phyloP scores from a whole-genome alignment of 2,797 vertebrate genomes.

The Pangasius macronema region DNA sequence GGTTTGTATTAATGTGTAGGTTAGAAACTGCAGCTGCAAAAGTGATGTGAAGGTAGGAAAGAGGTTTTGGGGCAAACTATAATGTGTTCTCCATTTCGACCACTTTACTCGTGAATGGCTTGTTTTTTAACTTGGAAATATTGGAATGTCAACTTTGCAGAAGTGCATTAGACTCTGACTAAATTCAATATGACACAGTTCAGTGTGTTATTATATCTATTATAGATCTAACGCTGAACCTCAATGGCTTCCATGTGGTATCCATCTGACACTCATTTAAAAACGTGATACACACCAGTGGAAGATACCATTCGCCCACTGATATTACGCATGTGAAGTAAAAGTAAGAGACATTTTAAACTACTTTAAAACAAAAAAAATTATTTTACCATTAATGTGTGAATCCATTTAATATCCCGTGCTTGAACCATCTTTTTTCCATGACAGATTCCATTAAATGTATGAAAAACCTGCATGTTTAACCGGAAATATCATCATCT shows the following conservation, averaged over 20 bases:
- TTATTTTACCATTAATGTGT: not conserved
- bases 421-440: not conserved
- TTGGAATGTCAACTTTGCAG: slow-evolving; percentile 3
- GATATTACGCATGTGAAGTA: not conserved
- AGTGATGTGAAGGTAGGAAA: slow-evolving; percentile 12
- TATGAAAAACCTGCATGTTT: not conserved
- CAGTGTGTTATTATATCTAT: slow-evolving; percentile 33
- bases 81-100: slow-evolving; percentile 21
- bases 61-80: slow-evolving; percentile 9
- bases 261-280: not conserved
- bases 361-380: too few species aligned
- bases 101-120: not conserved
- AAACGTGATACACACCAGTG: not conserved
- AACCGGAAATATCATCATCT: not conserved
- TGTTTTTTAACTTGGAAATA: not conserved
- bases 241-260: slow-evolving; percentile 28
- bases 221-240: slow-evolving; percentile 17
- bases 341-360: not conserved
- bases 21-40: slow-evolving; percentile 67
- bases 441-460: not conserved
- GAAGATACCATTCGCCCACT: not conserved
- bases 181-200: slow-evolving; percentile 29
- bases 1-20: slow-evolving; percentile 66
- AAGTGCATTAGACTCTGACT: not conserved
- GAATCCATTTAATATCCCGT: not conserved